A percentile compares a stretch with the other conserved stretches of the same genome.
These are phyloP conservation scores for Diachasmimorpha longicaudata DNA, from an alignment of 1,140 invertebrate genomes.

Conservation along the genomic window DNA sequence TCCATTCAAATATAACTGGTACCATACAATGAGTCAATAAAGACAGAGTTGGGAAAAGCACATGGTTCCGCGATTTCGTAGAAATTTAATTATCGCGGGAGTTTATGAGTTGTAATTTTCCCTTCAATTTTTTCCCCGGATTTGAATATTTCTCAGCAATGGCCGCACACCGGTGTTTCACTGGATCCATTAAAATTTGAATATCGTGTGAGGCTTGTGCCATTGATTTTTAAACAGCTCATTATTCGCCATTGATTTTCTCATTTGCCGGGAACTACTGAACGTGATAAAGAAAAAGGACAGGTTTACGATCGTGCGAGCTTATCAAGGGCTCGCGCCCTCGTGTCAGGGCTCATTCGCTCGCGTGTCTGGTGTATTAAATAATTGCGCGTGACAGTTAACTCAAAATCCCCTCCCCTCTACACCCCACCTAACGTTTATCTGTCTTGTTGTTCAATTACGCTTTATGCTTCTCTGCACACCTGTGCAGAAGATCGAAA, in stretches of 20 bases:
- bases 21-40: neutral
- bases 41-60: neutral
- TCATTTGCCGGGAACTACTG: neutral
- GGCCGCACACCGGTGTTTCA: too few relatives aligned
- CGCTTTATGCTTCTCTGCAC: neutral
- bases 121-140: neutral
- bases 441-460: neutral
- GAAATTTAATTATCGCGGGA: neutral
- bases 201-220: neutral
- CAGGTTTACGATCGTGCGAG: neutral
- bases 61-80: neutral
- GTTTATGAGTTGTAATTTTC: neutral
- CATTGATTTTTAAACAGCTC: neutral
- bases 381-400: conserved; percentile 6
- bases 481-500: neutral
- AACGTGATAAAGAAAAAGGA: neutral
- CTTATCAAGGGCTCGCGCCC: neutral
- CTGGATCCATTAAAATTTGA: too few relatives aligned
- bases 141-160: neutral
- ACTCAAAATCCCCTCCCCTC: neutral
- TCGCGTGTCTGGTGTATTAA: conserved; percentile 3
- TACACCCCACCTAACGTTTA: neutral
- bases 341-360: neutral
- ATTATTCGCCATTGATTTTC: neutral
- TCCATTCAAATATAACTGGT: neutral